Evolutionary conservation across 2,113 vertebrate species (phyloP).

Genomic region (Passer domesticus): DNA sequence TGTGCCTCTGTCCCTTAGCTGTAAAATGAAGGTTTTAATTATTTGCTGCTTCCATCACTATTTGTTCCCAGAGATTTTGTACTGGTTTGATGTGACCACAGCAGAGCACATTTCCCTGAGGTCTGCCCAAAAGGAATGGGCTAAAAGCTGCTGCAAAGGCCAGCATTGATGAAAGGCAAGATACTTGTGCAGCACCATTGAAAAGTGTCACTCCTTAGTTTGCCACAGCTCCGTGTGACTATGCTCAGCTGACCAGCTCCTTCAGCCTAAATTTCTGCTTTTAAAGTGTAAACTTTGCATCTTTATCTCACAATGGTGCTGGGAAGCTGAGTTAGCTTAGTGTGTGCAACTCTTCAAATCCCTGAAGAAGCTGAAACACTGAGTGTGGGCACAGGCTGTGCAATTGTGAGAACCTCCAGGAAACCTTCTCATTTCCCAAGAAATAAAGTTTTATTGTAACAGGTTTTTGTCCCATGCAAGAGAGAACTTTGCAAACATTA

Average conservation of each 20-base stretch:
- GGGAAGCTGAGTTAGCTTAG: background rate
- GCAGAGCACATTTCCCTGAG: background rate
- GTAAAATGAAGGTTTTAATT: background rate
- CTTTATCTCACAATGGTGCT: background rate
- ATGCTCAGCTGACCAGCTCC: background rate
- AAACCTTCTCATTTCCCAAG: background rate
- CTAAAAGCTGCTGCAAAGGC: background rate
- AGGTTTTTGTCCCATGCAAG: background rate
- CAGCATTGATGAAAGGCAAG: background rate
- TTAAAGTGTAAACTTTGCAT: background rate
- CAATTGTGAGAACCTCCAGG: background rate
- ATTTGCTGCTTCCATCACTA: background rate
- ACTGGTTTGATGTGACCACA: background rate
- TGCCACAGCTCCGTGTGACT: background rate
- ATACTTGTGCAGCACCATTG: fast-evolving
- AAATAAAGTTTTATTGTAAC: background rate
- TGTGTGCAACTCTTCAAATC: background rate
- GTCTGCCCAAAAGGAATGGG: background rate
- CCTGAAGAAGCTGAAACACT: background rate
- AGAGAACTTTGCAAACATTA: background rate
- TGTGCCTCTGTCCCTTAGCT: background rate
- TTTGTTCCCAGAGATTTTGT: background rate
- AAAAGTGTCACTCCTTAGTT: background rate
- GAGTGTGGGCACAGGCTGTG: no score
- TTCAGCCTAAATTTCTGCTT: background rate